Base-by-base conservation (phyloP, 2,888 invertebrate genomes). In the Ashinkailepas kermadecensis region DNA sequence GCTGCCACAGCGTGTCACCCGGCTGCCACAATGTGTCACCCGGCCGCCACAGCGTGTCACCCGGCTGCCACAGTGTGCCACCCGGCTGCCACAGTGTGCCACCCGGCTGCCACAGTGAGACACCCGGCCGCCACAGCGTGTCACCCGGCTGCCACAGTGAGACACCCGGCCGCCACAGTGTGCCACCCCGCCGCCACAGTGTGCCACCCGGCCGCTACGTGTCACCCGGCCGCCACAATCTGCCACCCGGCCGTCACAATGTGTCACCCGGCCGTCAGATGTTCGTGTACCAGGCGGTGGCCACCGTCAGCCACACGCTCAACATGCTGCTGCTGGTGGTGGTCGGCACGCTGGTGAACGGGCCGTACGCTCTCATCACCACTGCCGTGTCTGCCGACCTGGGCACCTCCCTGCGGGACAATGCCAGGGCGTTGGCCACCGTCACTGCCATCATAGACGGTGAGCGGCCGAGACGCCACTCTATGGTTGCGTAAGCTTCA, bases 361-460 rank as follows among this genome's bases (percentile, higher is more conserved):
- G 97, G 0, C 98, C 98, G 0, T 98, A 98, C 87, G 95, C 97
- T 10, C 90, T 98, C 81, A 98, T 98, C 86, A 98, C 98, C 7
- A 98, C 98, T 0, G 96, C 97, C 0, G 97, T 98, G 65, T 95
- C 96, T 81, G 95, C 98, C 0, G 97, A 98, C 87, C 89, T 98
- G 11, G 96, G 98, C 21, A 84, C 84, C 25, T 93, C 93, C 83
- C 89, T 97, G 81, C 92, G 93, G 81, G 95, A 95, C 4, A 95
- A 94, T 88, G 89, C 95, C 0, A 94, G 93, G 86, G 98, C 97
- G 10, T 88, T 98, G 83, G 97, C 98, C 12, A 98, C 98, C 0
- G 97, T 98, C n/a, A 96, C 97, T 0, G 96, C 97, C 54, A 97
- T 98, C 85, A 97, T 98, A 79, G 98, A 98, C 88, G 98, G 98